These are phyloP conservation scores for Toxostoma redivivum DNA, from an alignment of 2,113 vertebrate genomes.

Conservation along the genomic window DNA sequence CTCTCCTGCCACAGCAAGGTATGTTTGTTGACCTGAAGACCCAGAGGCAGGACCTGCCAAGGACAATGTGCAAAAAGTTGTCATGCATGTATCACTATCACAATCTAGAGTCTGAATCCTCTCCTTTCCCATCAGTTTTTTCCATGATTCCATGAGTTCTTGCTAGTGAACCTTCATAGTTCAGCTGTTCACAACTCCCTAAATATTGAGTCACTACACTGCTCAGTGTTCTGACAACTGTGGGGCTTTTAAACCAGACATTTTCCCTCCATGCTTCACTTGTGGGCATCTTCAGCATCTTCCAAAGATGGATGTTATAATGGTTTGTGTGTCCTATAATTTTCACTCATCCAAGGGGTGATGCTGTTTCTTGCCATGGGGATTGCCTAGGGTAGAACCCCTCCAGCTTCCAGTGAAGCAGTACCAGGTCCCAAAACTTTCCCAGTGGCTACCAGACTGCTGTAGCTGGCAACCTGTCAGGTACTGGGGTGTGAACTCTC, in stretches of 20 bases:
- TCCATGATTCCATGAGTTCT: not conserved
- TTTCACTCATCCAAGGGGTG: not conserved
- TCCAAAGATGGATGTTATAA: not conserved
- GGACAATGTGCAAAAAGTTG: not conserved
- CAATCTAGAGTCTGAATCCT: not conserved
- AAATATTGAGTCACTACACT: not conserved
- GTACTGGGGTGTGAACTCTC: conserved; percentile 3
- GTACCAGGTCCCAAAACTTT: not conserved
- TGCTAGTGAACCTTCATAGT: not conserved
- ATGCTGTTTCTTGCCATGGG: not conserved
- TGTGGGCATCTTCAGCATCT: not conserved
- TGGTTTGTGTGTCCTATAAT: not conserved
- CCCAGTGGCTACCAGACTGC: not conserved
- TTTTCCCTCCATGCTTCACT: not conserved
- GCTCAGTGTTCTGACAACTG: not conserved
- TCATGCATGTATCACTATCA: not conserved
- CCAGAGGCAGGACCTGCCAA: not conserved
- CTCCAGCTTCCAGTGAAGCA: not conserved
- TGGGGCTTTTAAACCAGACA: not conserved
- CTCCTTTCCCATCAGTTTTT: not conserved
- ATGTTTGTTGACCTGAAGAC: not conserved
- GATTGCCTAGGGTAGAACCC: not conserved
- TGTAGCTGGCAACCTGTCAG: conserved; percentile 19
- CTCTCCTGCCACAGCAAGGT: not conserved
- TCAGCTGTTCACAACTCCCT: not conserved